Base-by-base conservation (phyloP, 1,140 invertebrate species). In the Platyscapa corneri region DNA sequence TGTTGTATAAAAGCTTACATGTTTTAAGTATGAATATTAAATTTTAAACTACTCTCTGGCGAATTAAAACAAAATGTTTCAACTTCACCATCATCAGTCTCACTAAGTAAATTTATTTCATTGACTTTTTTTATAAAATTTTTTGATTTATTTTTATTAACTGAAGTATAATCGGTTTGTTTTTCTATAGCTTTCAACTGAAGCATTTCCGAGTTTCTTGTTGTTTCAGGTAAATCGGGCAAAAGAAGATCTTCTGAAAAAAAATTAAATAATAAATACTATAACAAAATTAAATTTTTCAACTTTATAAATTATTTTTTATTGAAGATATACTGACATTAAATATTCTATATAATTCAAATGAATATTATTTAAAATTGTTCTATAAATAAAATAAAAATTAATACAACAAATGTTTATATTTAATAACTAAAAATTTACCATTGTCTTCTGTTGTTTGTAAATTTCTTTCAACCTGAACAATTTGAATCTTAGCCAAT, bases 91-190 rank as follows among this genome's bases (percentile, higher is more conserved):
- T 90, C 87, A 23, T 20, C 82, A 76, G 37, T 84, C 32, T 90
- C 90, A 27, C 91, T 90, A 1, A 91, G 86, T 53, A 92, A 83
- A 86, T 91, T 90, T 20, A 92, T 83, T 37, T 92, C 89, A 39
- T 89, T 84, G 56, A 92, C 90, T 74, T 90, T 88, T 6, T 89
- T 91, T 23, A 82, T 77, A 34, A 87, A 91, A 82, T 84, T 82
- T 27, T 87, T 84, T 37, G 84, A 82, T 56, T 64, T 67, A 1
- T 64, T 70, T 27, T 87, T 74, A 16, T 64, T 74, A 37, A 46
- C 32, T 39, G 78, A 30, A 49, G n/a, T 16, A 39, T 84, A 84
- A 56, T 67, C 34, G 78, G 12, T 83, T 83, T 70, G 83, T 79
- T 39, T 75, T 46, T 88, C 85, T 64, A 67, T 32, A 30, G 79